Base-by-base conservation (phyloP, 2,888 invertebrate species). In the Lithophane ornitopus region DNA sequence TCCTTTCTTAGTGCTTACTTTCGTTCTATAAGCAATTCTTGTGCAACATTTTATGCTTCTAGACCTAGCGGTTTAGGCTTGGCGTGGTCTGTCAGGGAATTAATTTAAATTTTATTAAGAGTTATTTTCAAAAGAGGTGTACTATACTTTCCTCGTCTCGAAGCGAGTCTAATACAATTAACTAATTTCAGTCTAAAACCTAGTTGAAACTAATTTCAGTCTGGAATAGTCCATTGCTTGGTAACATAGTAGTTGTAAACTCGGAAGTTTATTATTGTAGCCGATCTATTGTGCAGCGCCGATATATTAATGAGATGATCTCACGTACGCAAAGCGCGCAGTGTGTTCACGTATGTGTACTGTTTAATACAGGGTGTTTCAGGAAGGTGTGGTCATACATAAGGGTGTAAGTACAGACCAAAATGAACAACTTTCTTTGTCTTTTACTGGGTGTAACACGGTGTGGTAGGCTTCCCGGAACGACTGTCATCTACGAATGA, bases 281-380 rank as follows among this genome's bases (percentile, higher is more conserved):
- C 19, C 19, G 56, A 76, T 70, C 44, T 34, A n/a, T 54, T 26
- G 59, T 46, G 26, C 16, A 26, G 34, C n/a, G 56, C 44, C 26
- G 66, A 62, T 70, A 16, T 67, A 76, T 70, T 81, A 58, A 76
- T 67, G 70, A 81, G 66, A 70, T 67, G 56, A 56, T 78, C 44
- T 39, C n/a, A 34, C 41, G 52, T 28, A 41, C 22, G 28, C 12
- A n/a, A 22, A 63, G n/a, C 44, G 44, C 8, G 22, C 11, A 49
- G 39, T n/a, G 8, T 22, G 44, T 44, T 28, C 34, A n/a, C 3
- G 22, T 19, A 41, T 78, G 14, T n/a, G 41, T 26, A n/a, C 19
- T 34, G 39, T 75, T 49, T n/a, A 58, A 41, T 75, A 52, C 52
- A 52, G 52, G 3, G 22, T 52, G 22, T 52, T 22, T 3, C 22